Base-by-base conservation (phyloP, 2,797 vertebrate species). In the Amblyopsis hoosieri region DNA sequence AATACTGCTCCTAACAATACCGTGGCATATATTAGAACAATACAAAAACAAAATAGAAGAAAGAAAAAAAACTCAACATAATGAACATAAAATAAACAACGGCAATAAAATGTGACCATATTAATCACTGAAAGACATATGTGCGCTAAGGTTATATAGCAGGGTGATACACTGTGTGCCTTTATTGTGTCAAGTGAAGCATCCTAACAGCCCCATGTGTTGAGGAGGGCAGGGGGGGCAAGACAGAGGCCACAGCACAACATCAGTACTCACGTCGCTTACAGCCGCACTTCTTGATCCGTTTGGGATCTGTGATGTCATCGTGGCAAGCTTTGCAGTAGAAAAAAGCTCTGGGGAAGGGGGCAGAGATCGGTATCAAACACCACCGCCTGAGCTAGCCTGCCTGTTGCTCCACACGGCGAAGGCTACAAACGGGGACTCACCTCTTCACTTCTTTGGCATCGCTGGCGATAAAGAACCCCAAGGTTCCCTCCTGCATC, bases 241-340 rank as follows among this genome's bases (percentile, higher is more conserved):
- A 14, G 64, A 56, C 4, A 61, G 65, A 69, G 58, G 53, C 14
- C 9, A 2, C 52, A 51, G 12, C 17, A 17, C 31, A 9, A 11
- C 11, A 5, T 29, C 57, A 69, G 63, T 92, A 98, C 97, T 99
- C 94, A 99, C 98, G 94, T 95, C 97, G 91, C 91, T 99, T 99
- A 94, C 98, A 99, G 93, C 95, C 97, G 64, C 98, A 99, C 92
- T 99, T 99, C 91, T 99, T 99, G 83, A 99, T 99, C 87, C 96
- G 93, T 94, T 99, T 99, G 78, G 97, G 96, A 94, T 99, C 98
- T 2, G 97, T 97, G 96, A 99, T 97, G 94, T 99, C 97, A 85
- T 99, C 97, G 7, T 99, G 97, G 95, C 98, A 99, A 91, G 97
- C 96, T 92, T 99, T 99, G 94, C 98, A 99, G 95, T 99, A 99